Percentiles rank a stretch among this genome's conserved stretches.
phyloP scores from a whole-genome alignment of 1,140 invertebrate genomes.

The Drosophila melanica region DNA sequence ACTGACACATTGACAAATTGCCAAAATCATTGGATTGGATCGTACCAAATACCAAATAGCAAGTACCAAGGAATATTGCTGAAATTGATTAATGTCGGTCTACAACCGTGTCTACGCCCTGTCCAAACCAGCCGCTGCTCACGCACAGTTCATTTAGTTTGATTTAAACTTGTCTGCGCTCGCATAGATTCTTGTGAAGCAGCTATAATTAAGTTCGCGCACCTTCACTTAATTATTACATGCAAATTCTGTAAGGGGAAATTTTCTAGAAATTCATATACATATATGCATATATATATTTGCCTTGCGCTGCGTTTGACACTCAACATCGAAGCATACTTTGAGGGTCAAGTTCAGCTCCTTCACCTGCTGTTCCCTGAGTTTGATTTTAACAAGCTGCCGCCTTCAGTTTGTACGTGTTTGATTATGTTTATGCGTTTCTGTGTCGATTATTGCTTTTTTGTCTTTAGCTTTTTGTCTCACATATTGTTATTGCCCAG shows the following conservation, averaged over 20 bases:
- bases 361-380: constrained; percentile 3
- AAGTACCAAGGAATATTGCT: constrained; percentile 19
- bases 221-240: constrained; percentile 4
- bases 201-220: constrained; percentile 9
- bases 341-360: constrained; percentile 10
- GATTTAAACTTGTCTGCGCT: constrained; percentile 17
- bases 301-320: not conserved
- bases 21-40: constrained; percentile 11
- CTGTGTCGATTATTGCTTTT: constrained; percentile 31
- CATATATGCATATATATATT: too few relatives aligned
- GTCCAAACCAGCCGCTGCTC: constrained; percentile 28
- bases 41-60: not conserved
- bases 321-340: not conserved
- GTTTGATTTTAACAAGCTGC: constrained; percentile 9
- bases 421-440: constrained; percentile 32
- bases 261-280: not conserved
- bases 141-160: constrained; percentile 25
- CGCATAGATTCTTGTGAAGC: not conserved
- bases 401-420: constrained; percentile 22
- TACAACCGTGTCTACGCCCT: constrained; percentile 18
- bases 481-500: too few relatives aligned
- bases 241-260: not conserved
- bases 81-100: constrained; percentile 70
- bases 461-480: constrained; percentile 4
- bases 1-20: constrained; percentile 77